phyloP scores from a whole-genome alignment of 37 sponge, comb jelly and placozoan species.

The Haliclona indistincta region DNA sequence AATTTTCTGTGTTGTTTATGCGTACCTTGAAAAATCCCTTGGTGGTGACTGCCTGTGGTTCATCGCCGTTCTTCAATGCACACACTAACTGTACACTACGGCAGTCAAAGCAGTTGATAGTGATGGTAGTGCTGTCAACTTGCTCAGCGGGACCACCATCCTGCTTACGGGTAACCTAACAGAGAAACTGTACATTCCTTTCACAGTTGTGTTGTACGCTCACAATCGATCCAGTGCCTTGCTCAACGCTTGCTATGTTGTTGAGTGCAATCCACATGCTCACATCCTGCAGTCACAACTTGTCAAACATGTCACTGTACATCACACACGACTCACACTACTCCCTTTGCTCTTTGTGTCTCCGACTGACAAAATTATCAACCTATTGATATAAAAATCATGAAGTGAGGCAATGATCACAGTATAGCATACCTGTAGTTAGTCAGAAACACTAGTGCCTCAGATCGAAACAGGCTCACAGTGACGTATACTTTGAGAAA shows the following conservation, averaged over 20 bases:
- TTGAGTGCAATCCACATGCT: constrained; percentile 84
- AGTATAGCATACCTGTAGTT: constrained; percentile 71
- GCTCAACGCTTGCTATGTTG: constrained; percentile 69
- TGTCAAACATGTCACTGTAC: background rate
- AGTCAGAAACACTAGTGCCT: constrained; percentile 74
- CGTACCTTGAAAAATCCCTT: background rate
- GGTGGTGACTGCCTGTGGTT: background rate
- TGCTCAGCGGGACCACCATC: background rate
- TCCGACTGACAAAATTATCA: constrained; percentile 3
- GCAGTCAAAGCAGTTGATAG: constrained; percentile 36
- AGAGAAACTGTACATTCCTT: background rate
- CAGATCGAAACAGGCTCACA: constrained; percentile 50
- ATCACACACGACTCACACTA: too few species aligned
- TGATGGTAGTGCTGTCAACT: constrained; percentile 18
- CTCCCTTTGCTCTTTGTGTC: too few species aligned
- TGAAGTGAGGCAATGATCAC: background rate
- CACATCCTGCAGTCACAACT: constrained; percentile 46
- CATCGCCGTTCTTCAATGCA: background rate
- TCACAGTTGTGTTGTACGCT: background rate
- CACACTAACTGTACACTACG: background rate
- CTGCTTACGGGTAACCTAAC: background rate
- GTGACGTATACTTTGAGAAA: constrained; percentile 78
- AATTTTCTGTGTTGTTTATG: background rate
- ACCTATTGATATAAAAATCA: constrained; percentile 8
- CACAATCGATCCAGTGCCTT: constrained; percentile 25